phyloP scores from a whole-genome alignment of 2,797 vertebrate species.

The Poeciliopsis gracilis region DNA sequence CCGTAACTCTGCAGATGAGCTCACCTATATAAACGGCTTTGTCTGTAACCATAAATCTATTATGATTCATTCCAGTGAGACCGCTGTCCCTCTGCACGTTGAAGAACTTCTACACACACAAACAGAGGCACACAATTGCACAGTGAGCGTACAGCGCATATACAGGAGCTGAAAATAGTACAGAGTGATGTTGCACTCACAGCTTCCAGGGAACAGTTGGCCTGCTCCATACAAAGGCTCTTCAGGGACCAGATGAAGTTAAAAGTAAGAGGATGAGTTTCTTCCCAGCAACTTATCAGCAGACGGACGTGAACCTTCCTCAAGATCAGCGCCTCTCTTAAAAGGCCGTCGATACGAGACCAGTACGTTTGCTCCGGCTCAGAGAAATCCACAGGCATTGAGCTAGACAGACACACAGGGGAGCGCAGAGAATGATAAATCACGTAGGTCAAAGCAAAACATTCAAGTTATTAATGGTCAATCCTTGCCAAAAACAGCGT shows the following conservation, averaged over 20 bases:
- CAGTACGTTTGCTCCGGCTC: conserved; percentile 85
- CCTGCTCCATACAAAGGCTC: conserved; percentile 91
- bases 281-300: conserved; percentile 92
- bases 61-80: conserved; percentile 87
- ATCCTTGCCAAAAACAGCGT: conserved; percentile 1
- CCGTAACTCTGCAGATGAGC: conserved; percentile 43
- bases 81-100: conserved; percentile 83
- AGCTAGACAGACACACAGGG: conserved; percentile 4
- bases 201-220: conserved; percentile 93
- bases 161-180: conserved; percentile 20
- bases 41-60: conserved; percentile 96
- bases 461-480: conserved; percentile 12
- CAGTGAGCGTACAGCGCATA: conserved; percentile 17
- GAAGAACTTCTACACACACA: conserved; percentile 89
- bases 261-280: conserved; percentile 91
- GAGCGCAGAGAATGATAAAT: conserved; percentile 14
- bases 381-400: conserved; percentile 17
- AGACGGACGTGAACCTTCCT: conserved; percentile 90
- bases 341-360: conserved; percentile 91
- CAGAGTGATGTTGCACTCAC: conserved; percentile 78
- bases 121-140: conserved; percentile 30
- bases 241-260: conserved; percentile 95
- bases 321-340: conserved; percentile 92
- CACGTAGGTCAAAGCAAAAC: conserved; percentile 22
- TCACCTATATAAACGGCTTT: conserved; percentile 91